Conservation (phyloP, 1,140 invertebrate genomes). For the Pseudomyrmex cubaensis region DNA sequence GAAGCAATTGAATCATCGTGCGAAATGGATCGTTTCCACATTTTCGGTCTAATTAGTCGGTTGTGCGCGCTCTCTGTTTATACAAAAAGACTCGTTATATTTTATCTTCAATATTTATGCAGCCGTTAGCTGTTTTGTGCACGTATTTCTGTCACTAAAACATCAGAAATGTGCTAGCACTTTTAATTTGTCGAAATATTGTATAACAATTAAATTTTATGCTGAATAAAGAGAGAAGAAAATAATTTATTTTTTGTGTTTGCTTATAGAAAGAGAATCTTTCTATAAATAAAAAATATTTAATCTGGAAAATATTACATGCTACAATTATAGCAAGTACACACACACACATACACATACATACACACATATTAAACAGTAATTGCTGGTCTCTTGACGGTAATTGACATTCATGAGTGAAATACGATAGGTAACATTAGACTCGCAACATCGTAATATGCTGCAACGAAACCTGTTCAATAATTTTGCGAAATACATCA, state of each 20-base stretch:
- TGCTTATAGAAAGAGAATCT: background rate
- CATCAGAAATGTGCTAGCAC: background rate
- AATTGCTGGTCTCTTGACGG: background rate
- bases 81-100: background rate
- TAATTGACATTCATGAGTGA: slow-evolving; percentile 37
- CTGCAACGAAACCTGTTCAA: background rate
- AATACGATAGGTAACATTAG: slow-evolving; percentile 3
- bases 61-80: background rate
- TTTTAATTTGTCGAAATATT: slow-evolving; percentile 13
- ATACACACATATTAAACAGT: too few species aligned
- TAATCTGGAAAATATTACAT: too few species aligned
- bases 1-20: background rate
- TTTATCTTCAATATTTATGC: slow-evolving; percentile 5
- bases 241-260: background rate
- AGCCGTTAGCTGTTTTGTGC: background rate
- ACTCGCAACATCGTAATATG: background rate
- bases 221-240: too few species aligned
- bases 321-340: too few species aligned
- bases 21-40: slow-evolving; percentile 1
- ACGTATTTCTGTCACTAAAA: slow-evolving; percentile 2
- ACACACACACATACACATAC: too few species aligned
- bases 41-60: slow-evolving; percentile 8
- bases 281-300: slow-evolving; percentile 2
- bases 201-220: too few species aligned
- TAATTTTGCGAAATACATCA: slow-evolving; percentile 4